Base-by-base conservation (phyloP, 2,888 invertebrate species). In the Macrophya alboannulata region DNA sequence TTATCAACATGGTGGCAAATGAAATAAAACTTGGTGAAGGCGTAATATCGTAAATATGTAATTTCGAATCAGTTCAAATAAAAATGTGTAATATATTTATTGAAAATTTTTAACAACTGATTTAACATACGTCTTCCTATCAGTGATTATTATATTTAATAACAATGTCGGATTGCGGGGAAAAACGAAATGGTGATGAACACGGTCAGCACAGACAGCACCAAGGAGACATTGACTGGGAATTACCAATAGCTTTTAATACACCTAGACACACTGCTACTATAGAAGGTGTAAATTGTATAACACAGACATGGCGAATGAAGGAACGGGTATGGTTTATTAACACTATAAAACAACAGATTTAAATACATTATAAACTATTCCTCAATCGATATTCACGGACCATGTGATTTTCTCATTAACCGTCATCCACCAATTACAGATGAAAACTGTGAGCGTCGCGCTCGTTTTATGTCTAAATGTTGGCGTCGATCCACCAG, bases 371-470 rank as follows among this genome's bases (percentile, higher is more conserved):
- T 31, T 6, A 59, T 72, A 45, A 55, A 17, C 31, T 84, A 62
- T 62, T 45, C 65, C 85, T 85, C 74, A 37, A 48, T 79, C 71
- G n/a, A 76, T 83, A 81, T 37, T 43, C n/a, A 15, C 55, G 10
- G 43, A 74, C 65, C 59, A 83, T 81, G 62, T 82, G 81, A 59
- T 74, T 31, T 48, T 85, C 59, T 85, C 87, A 87, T 88, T 86
- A 87, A 87, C 86, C 31, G 86, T 84, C 31, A 86, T 88, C 65
- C 79, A 48, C 59, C 83, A 86, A 87, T 95, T 94, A 43, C 94
- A 99, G 97, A 99, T 99, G 98, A 99, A 99, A 95, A 99, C 99
- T 0, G 99, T 99, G 86, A 99, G 99, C 94, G 99, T 99, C 86
- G 99, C 99, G 0, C 94, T 99, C 87, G 99, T 99, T 45, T 94